Evolutionary conservation across 1,140 invertebrate species (phyloP).

Genomic region (Trigoniulus corallinus): DNA sequence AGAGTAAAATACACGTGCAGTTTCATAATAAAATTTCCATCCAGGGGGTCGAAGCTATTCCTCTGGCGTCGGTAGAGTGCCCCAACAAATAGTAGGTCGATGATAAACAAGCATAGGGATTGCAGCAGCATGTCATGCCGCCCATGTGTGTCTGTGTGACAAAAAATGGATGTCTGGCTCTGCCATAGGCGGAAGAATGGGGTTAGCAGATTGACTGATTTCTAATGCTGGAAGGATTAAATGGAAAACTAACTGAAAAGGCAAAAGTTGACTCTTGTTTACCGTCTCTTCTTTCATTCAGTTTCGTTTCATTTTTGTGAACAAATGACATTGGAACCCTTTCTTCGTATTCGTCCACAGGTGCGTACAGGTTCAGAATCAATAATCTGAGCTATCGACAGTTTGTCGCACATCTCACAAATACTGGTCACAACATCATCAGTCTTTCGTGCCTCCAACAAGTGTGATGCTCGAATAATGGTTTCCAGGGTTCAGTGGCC

Average conservation of each 20-base stretch:
- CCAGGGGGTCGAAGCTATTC: too few relatives aligned
- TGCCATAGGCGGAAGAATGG: too few relatives aligned
- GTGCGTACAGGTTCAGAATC: conserved; percentile 77
- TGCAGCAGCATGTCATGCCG: too few relatives aligned
- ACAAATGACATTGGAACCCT: conserved; percentile 70
- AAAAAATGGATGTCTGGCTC: too few relatives aligned
- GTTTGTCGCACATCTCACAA: conserved; percentile 77
- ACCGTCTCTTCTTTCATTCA: conserved; percentile 41
- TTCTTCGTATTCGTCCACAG: conserved; percentile 73
- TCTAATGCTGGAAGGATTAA: conserved; percentile 69
- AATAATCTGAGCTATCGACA: conserved; percentile 71
- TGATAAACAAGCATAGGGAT: too few relatives aligned
- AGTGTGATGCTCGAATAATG: conserved; percentile 84
- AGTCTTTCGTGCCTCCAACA: conserved; percentile 73
- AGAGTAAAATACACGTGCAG: too few relatives aligned
- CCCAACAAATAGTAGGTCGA: too few relatives aligned
- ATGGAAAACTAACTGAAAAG: conserved; percentile 70
- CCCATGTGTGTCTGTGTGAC: too few relatives aligned
- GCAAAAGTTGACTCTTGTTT: conserved; percentile 42
- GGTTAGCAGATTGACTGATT: too few relatives aligned
- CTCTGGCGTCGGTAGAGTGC: too few relatives aligned
- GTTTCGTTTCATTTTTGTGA: conserved; percentile 58
- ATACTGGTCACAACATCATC: conserved; percentile 76
- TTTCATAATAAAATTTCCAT: too few relatives aligned
- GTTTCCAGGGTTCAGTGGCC: conserved; percentile 60